Base-by-base conservation (phyloP, 1,140 invertebrate species). In the Marisa cornuarietis region DNA sequence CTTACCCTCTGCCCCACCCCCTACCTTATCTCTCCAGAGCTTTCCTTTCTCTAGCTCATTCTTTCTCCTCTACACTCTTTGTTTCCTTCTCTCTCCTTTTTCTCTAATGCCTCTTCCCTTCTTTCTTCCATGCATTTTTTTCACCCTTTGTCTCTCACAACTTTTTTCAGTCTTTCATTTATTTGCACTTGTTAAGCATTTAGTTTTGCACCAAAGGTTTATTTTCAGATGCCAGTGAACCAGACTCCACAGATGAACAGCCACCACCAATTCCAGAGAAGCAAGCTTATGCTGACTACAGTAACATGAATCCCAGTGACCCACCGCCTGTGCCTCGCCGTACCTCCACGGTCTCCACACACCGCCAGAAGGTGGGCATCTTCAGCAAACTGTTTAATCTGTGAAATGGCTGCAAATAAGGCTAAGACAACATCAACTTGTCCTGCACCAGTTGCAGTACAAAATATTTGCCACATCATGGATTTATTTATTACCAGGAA, bases 251-350 rank as follows among this genome's bases (percentile, higher is more conserved):
- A n/a, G 77, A 71, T 83, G 94, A 95, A 84, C 91, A 87, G 49
- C 94, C 94, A 69, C 95, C 95, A 9, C 95, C 95, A 4, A 85
- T 95, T 73, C 95, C 95, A 3, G 90, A 93, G 20, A 95, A 95
- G 89, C 92, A 85, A 77, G 71, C 85, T 1, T 87, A 94, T 82
- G 92, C 93, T 4, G 94, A 94, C 89, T 94, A 94, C 82, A 92
- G 91, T 73, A 94, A 94, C 85, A 87, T 94, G 63, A 86, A 92
- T 80, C 90, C 91, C 65, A 88, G 91, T 80, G 85, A 83, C 51
- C 79, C 82, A 6, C 83, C 83, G n/a, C 79, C 79, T 16, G 73
- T 82, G 10, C 82, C 81, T 31, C 76, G 79, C 18, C 61, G 78
- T 20, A 9, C 71, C 52, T 76, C 77, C 24, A 58, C 54, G 2